Conservation (phyloP, 2,113 vertebrate species). For the Oncorhynchus gorbuscha region DNA sequence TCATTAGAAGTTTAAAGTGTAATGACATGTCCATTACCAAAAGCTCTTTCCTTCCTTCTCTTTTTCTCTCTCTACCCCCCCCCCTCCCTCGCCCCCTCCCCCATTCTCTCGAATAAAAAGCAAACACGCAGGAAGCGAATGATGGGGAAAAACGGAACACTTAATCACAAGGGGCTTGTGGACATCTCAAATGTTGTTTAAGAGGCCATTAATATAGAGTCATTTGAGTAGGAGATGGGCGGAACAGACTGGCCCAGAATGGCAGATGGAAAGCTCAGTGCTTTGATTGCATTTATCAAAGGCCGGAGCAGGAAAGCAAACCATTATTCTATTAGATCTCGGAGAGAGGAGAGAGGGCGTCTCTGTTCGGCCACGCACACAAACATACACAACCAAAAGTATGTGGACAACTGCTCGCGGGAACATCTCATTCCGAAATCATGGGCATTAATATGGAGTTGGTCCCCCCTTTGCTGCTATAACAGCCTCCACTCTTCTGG, state of each 20-base stretch:
- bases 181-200: background rate
- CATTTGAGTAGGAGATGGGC: constrained; percentile 10
- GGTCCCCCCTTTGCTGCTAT: too few species aligned
- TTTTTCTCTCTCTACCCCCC: background rate
- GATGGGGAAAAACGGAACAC: background rate
- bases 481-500: too few species aligned
- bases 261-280: constrained; percentile 26
- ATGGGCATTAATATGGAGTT: too few species aligned
- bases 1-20: background rate
- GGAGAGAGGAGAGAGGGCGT: background rate
- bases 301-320: constrained; percentile 9
- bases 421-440: too few species aligned
- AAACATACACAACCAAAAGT: background rate
- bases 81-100: background rate
- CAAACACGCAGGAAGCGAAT: background rate
- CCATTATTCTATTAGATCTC: constrained; percentile 19
- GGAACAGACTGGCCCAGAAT: background rate
- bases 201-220: constrained; percentile 19
- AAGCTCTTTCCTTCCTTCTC: background rate
- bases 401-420: too few species aligned
- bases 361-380: background rate
- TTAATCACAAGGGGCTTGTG: background rate
- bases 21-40: background rate
- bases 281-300: constrained; percentile 25
- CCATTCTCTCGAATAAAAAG: background rate